A percentile compares a stretch with the other conserved stretches of the same genome.
phyloP scores from a whole-genome alignment of 2,888 invertebrate genomes.

The Mesoligia furuncula region DNA sequence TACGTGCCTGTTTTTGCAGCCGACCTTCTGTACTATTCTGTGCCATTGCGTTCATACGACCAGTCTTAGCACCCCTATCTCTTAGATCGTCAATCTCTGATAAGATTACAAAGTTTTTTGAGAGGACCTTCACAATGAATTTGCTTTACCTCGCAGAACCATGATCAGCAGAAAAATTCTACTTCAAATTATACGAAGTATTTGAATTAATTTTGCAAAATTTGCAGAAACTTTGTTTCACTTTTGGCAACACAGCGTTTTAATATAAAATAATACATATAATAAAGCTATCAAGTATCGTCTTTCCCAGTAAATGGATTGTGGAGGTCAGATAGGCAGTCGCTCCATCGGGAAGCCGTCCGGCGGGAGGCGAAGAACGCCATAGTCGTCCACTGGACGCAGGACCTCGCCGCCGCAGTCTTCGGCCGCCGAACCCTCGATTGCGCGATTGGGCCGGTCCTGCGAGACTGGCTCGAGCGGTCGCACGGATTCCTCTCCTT shows the following conservation, averaged over 20 bases:
- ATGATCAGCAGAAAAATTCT: conserved; percentile 52
- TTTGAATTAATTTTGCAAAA: not conserved
- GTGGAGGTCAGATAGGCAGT: too few species aligned
- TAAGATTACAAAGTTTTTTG: conserved; percentile 48
- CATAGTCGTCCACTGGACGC: too few species aligned
- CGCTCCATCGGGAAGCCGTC: too few species aligned
- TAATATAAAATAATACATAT: not conserved
- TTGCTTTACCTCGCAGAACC: conserved; percentile 55
- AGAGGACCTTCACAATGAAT: conserved; percentile 62
- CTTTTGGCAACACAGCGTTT: not conserved
- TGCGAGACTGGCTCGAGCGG: too few species aligned
- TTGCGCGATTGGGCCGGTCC: too few species aligned
- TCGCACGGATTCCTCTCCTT: too few species aligned
- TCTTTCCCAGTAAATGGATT: too few species aligned
- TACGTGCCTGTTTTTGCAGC: too few species aligned
- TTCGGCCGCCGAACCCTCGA: too few species aligned
- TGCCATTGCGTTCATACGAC: not conserved
- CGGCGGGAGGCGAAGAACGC: too few species aligned
- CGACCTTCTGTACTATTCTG: not conserved
- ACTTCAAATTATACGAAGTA: not conserved
- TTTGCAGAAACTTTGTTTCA: not conserved
- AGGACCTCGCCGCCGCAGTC: too few species aligned
- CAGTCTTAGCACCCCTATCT: conserved; percentile 13
- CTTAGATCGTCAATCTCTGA: conserved; percentile 35
- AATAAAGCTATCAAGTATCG: too few species aligned